These are phyloP conservation scores for Mionectes macconnelli DNA, from an alignment of 2,113 vertebrate genomes.

Conservation along the genomic window DNA sequence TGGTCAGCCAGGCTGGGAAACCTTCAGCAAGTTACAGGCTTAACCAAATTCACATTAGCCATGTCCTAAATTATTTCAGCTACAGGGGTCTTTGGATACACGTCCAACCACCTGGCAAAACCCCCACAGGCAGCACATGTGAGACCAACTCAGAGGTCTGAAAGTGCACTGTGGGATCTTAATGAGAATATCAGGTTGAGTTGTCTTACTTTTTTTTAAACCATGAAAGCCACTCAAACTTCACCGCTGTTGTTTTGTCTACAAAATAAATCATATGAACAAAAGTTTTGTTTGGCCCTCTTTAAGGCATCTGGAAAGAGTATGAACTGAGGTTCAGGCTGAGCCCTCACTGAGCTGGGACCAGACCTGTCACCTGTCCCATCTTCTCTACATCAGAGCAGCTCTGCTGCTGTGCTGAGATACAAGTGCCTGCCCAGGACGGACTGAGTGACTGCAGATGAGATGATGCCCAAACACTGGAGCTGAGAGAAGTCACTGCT, in stretches of 20 bases:
- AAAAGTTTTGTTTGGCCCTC: not conserved
- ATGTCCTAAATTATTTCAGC: not conserved
- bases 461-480: not conserved
- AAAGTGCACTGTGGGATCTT: not conserved
- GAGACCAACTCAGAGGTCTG: not conserved
- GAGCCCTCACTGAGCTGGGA: not conserved
- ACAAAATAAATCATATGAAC: not conserved
- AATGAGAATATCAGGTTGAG: not conserved
- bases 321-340: not conserved
- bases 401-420: not conserved
- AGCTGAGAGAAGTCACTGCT: not conserved
- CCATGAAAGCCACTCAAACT: not conserved
- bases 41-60: not conserved
- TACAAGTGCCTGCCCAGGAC: not conserved
- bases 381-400: not conserved
- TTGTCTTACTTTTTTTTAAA: not conserved
- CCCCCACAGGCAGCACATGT: not conserved
- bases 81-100: not conserved
- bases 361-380: not conserved
- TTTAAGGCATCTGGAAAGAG: not conserved
- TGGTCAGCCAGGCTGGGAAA: not conserved
- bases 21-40: not conserved
- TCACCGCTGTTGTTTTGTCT: not conserved
- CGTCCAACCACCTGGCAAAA: not conserved
- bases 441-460: accelerated